phyloP scores from a whole-genome alignment of 2,888 invertebrate genomes.

The Ochropleura plecta region DNA sequence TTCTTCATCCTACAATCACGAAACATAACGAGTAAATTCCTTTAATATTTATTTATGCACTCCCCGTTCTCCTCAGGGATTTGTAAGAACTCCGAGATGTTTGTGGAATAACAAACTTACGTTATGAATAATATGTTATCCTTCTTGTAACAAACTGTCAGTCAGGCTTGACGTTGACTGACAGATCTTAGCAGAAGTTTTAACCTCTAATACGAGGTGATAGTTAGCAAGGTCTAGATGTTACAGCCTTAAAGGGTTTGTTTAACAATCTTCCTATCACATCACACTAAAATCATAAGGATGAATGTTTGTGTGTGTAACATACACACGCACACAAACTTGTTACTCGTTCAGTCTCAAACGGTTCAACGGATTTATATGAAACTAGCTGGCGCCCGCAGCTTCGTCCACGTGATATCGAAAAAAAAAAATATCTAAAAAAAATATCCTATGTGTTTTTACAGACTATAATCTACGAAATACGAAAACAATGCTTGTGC shows the following conservation, averaged over 20 bases:
- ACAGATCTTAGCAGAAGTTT: slow-evolving; percentile 19
- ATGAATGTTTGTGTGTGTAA: no score
- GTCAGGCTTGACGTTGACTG: slow-evolving; percentile 21
- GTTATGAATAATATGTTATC: slow-evolving; percentile 54
- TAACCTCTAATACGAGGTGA: slow-evolving; percentile 19
- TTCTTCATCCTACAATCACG: slow-evolving; percentile 35
- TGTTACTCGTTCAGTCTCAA: no score
- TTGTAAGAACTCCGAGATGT: slow-evolving; percentile 47
- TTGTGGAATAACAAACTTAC: slow-evolving; percentile 56
- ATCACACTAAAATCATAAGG: no score
- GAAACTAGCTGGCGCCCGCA: no score
- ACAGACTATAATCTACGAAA: no score
- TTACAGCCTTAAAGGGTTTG: slow-evolving; percentile 49
- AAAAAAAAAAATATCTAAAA: no score
- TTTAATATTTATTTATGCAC: slow-evolving; percentile 59
- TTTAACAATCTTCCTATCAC: no score
- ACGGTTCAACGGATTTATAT: no score
- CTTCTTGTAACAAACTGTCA: slow-evolving; percentile 33
- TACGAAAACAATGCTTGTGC: no score
- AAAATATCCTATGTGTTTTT: no score
- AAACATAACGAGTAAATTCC: slow-evolving; percentile 46
- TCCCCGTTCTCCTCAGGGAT: slow-evolving; percentile 46
- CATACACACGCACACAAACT: no score
- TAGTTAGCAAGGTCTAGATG: slow-evolving; percentile 35
- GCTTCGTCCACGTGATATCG: no score